Evolutionary conservation across 2,888 invertebrate species (phyloP).

Genomic region (Machimus rusticus): DNA sequence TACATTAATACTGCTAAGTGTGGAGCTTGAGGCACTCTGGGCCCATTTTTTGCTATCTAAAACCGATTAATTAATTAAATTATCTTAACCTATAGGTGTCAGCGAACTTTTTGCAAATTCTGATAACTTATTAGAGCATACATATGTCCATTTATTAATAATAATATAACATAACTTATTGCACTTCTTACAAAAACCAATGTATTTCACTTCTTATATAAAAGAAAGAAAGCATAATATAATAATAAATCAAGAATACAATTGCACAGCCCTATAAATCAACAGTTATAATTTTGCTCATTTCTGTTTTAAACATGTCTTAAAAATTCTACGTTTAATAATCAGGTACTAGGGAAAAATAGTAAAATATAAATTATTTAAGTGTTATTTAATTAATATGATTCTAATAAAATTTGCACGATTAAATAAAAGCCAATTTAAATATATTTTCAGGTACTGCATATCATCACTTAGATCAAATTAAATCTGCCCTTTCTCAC

Average conservation of each 20-base stretch:
- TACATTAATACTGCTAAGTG: slow-evolving; percentile 21
- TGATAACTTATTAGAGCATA: not conserved
- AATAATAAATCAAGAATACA: not conserved
- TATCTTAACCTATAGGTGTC: not conserved
- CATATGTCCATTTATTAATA: not conserved
- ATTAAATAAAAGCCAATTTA: not conserved
- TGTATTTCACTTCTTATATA: not conserved
- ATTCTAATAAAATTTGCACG: not conserved
- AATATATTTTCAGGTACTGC: not conserved
- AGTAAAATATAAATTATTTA: too few species aligned
- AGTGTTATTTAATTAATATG: too few species aligned
- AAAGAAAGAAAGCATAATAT: not conserved
- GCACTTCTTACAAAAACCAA: not conserved
- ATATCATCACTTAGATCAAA: too few species aligned
- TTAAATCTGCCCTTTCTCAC: too few species aligned
- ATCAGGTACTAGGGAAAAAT: not conserved
- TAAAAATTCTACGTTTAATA: not conserved
- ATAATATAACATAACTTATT: not conserved
- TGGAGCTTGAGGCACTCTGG: not conserved
- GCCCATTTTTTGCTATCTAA: slow-evolving; percentile 5
- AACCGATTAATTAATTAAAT: not conserved
- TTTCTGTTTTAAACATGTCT: not conserved
- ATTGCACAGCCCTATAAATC: not conserved
- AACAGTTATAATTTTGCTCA: not conserved
- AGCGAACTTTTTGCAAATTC: not conserved